These are phyloP conservation scores for Sinosuthora webbiana DNA, from an alignment of 2,113 vertebrate species.

Conservation along the genomic window DNA sequence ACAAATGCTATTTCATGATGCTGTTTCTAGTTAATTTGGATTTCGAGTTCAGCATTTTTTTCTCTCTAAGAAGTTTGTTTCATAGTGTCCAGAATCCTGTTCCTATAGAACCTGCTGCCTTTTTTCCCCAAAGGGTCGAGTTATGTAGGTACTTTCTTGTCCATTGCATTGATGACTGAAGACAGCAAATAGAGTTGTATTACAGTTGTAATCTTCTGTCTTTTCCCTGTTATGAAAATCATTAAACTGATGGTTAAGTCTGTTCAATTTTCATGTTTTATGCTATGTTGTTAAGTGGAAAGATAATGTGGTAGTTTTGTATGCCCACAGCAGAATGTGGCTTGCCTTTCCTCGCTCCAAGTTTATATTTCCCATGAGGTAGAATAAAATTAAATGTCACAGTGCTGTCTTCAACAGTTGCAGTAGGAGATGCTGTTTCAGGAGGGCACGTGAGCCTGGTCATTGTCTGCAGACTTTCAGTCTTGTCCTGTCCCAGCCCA, in stretches of 20 bases:
- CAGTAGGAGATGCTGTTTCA: background rate
- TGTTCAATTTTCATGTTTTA: background rate
- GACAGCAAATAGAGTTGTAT: background rate
- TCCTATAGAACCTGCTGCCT: accelerated
- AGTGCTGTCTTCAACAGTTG: background rate
- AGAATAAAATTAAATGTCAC: background rate
- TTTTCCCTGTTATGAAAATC: background rate
- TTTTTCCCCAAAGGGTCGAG: background rate
- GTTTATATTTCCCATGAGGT: background rate
- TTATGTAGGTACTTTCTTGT: background rate
- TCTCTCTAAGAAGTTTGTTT: background rate
- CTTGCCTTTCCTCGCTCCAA: background rate
- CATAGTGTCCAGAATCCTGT: background rate
- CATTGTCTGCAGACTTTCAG: background rate
- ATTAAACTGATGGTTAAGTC: background rate
- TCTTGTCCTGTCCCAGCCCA: background rate
- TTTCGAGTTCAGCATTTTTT: background rate
- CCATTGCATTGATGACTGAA: background rate
- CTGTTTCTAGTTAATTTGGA: background rate
- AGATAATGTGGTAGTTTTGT: background rate
- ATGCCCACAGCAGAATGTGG: background rate
- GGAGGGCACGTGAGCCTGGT: background rate
- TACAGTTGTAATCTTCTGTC: background rate
- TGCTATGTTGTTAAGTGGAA: background rate
- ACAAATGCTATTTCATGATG: background rate